Conservation (phyloP, 2,888 invertebrate species). For the Pseudococcus jackbeardsleyi region DNA sequence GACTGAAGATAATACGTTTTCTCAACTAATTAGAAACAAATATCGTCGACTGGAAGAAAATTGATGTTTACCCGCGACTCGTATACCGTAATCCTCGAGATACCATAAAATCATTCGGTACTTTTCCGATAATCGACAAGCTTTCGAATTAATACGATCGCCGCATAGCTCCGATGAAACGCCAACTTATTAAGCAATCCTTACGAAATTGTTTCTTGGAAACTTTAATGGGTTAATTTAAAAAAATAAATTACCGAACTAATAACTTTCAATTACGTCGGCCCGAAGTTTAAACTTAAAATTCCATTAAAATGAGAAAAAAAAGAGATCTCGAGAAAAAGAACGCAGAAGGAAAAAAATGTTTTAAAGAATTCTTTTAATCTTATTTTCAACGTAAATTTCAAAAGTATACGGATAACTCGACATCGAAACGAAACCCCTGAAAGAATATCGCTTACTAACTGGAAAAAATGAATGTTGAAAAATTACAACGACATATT, state of each 20-base stretch:
- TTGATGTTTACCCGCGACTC: background rate
- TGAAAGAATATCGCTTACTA: slow-evolving; percentile 32
- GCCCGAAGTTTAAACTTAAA: slow-evolving; percentile 40
- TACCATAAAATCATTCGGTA: background rate
- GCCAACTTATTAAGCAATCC: slow-evolving; percentile 33
- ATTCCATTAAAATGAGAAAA: slow-evolving; percentile 39
- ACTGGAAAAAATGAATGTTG: slow-evolving; percentile 31
- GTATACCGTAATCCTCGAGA: background rate
- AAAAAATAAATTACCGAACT: slow-evolving; percentile 54
- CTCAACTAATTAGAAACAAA: background rate
- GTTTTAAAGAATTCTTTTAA: background rate
- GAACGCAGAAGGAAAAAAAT: background rate
- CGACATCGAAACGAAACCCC: slow-evolving; percentile 31
- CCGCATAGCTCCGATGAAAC: background rate
- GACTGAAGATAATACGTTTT: background rate
- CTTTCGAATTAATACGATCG: slow-evolving; percentile 34
- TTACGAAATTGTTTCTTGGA: slow-evolving; percentile 4
- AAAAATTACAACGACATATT: slow-evolving; percentile 48
- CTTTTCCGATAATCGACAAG: slow-evolving; percentile 21
- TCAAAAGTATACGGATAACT: slow-evolving; percentile 22
- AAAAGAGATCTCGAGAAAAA: background rate
- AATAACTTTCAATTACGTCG: slow-evolving; percentile 51
- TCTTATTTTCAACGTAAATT: slow-evolving; percentile 40
- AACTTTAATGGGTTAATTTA: slow-evolving; percentile 45
- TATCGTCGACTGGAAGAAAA: background rate